Base-by-base conservation (phyloP, 2,113 vertebrate species). In the Aplodontia rufa region DNA sequence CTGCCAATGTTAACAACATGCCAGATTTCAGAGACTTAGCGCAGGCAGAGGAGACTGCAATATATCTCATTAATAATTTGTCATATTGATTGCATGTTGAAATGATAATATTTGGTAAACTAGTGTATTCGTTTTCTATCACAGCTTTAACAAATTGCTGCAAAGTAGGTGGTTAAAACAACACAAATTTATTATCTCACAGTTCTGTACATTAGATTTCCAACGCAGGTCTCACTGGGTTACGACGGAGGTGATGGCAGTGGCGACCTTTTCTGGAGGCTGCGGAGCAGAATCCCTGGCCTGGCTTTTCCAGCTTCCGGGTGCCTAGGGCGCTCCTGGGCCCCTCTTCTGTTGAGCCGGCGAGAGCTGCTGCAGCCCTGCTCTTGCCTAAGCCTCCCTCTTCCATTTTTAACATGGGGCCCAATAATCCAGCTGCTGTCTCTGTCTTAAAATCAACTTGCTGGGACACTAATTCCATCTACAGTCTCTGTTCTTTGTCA, bases 41-140 rank as follows among this genome's bases (percentile, higher is more conserved):
- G 42, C 19, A 6, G 6, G 42, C 82, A 35, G n/a, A 68, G 76
- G 28, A 47, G 58, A 58, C 35, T 37, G 58, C 20, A 42, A 37
- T 24, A 4, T n/a, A 78, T 78, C 55, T 75, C 87, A 58, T 91
- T 85, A 76, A 64, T 83, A 92, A 86, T 87, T 42, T 79, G 69
- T 82, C 76, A 40, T 66, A 58, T 79, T 28, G 88, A 84, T 95
- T 51, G 40, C 37, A 58, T 40, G 37, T n/a, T 45, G 84, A 75
- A 90, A 90, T 75, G 87, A 69, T 92, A 80, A 64, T 87, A 94
- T 90, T 94, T 84, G 45, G 49, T 60, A 26, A 71, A 58, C 71
- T 16, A 0, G 58, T 66, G 6, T 74, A 69, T 96, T 58, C 0
- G 0, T 71, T 80, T 83, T 66, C 85, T 87, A 64, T 40, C 13